Base-by-base conservation (phyloP, 2,888 invertebrate species). In the Camptogramma bilineatum region DNA sequence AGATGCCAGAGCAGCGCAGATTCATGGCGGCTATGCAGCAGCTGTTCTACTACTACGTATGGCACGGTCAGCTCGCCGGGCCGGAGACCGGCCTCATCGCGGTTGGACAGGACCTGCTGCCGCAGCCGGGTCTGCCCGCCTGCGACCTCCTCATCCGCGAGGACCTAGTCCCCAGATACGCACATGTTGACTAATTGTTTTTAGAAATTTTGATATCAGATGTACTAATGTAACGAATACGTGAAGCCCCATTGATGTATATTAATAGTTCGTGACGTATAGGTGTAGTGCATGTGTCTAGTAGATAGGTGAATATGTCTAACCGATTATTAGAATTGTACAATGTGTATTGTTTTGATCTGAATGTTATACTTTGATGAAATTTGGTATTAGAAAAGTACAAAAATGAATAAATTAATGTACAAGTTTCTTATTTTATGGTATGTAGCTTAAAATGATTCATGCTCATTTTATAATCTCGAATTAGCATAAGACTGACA, bases 11-110 rank as follows among this genome's bases (percentile, higher is more conserved):
- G 75, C 96, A 97, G 80, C 94, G 96, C 47, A 94, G 96, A 17
- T 97, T 95, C 80, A 95, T 96, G 73, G 94, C 96, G 0, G 96
- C 97, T 10, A 96, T 97, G 94, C 97, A 97, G 79, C 95, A 96
- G 70, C 86, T 97, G 31, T 98, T 98, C 86, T 97, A 97, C 85
- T 95, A 96, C 76, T 98, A 95, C 77, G 96, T 97, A 1, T 95
- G 96, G 94, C 95, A 96, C 72, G 97, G 96, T n/a, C 94, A 94
- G 70, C 90, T 96, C 61, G 90, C 94, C 10, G 94, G 95, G n/a
- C 94, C 94, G 7, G 94, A 94, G 61, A 86, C 92, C 34, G 91
- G 94, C 9, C 93, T 97, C 16, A 88, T 97, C 44, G 92, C 95
- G 21, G 94, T 97, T 0, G 96, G 94, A 0, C 96, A 97, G 81